A percentile compares a stretch with the other conserved stretches of the same genome.
Evolutionary conservation across 2,113 vertebrate genomes (phyloP).

Genomic region (Stegostoma tigrinum): DNA sequence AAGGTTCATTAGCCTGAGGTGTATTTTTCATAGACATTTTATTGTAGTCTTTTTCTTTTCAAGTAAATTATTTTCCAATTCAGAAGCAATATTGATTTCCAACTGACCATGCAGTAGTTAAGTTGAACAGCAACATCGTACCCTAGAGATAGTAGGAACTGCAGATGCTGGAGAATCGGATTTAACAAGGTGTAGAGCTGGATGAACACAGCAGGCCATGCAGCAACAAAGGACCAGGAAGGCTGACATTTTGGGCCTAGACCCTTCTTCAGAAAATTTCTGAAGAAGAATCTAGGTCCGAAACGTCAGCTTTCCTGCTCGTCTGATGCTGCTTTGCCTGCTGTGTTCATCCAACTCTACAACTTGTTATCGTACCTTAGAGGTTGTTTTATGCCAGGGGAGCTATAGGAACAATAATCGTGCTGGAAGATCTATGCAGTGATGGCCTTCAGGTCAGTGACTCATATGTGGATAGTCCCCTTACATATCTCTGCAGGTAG

Average conservation of each 20-base stretch:
- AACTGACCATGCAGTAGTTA: neutral
- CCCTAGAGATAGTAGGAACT: neutral
- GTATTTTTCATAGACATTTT: neutral
- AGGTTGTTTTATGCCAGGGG: neutral
- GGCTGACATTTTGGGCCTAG: too few relatives aligned
- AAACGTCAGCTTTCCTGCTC: too few relatives aligned
- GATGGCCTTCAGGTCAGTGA: neutral
- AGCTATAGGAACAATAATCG: neutral
- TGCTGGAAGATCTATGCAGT: neutral
- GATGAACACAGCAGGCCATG: too few relatives aligned
- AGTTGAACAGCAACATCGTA: neutral
- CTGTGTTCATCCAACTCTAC: too few relatives aligned
- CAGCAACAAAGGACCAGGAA: too few relatives aligned
- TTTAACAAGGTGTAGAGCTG: too few relatives aligned
- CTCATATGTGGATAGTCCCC: neutral
- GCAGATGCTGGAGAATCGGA: too few relatives aligned
- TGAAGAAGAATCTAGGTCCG: too few relatives aligned
- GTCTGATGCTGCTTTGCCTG: too few relatives aligned
- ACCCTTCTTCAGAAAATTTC: too few relatives aligned
- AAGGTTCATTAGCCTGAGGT: neutral
- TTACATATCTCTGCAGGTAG: neutral
- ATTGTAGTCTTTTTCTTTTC: neutral
- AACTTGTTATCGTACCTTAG: neutral
- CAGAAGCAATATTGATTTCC: neutral
- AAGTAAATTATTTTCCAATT: neutral